These are phyloP conservation scores for Apis mellifera DNA, from an alignment of 1,140 invertebrate genomes.

Conservation along the genomic window DNA sequence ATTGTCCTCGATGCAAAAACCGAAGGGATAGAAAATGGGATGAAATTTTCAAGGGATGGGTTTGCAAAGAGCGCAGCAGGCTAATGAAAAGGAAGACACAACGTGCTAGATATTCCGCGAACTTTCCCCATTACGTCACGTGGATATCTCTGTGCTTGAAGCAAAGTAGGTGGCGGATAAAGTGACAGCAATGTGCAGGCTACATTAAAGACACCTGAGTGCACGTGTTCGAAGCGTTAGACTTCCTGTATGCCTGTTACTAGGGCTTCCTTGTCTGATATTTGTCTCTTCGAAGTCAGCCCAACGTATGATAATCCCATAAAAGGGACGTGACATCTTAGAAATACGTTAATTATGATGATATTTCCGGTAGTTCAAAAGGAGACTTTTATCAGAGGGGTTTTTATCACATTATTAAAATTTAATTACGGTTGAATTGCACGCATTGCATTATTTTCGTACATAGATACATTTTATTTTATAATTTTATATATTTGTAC, in stretches of 20 bases:
- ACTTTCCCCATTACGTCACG: constrained; percentile 23
- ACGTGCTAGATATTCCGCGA: constrained; percentile 11
- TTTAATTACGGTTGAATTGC: too few relatives aligned
- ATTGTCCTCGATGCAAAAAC: not conserved
- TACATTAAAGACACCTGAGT: constrained; percentile 34
- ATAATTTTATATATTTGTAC: too few relatives aligned
- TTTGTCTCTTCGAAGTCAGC: constrained; percentile 9
- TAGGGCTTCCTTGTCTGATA: constrained; percentile 12
- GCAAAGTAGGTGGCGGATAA: constrained; percentile 36
- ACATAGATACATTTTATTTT: too few relatives aligned
- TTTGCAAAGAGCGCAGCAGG: not conserved
- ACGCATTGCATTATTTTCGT: too few relatives aligned
- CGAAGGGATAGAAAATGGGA: not conserved
- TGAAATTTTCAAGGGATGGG: not conserved
- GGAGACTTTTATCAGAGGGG: not conserved
- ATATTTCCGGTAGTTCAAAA: not conserved
- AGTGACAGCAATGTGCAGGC: constrained; percentile 22
- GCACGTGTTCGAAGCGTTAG: constrained; percentile 20
- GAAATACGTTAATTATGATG: not conserved
- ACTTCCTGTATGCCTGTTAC: constrained; percentile 5
- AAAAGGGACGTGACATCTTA: constrained; percentile 11
- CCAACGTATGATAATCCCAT: constrained; percentile 29
- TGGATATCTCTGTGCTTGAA: constrained; percentile 6
- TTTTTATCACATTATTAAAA: too few relatives aligned
- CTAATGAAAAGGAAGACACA: constrained; percentile 13